Evolutionary conservation across 1,140 invertebrate genomes (phyloP), one percentile per base, ranked within the genome.

Genomic region (Drosophila watanabei): DNA sequence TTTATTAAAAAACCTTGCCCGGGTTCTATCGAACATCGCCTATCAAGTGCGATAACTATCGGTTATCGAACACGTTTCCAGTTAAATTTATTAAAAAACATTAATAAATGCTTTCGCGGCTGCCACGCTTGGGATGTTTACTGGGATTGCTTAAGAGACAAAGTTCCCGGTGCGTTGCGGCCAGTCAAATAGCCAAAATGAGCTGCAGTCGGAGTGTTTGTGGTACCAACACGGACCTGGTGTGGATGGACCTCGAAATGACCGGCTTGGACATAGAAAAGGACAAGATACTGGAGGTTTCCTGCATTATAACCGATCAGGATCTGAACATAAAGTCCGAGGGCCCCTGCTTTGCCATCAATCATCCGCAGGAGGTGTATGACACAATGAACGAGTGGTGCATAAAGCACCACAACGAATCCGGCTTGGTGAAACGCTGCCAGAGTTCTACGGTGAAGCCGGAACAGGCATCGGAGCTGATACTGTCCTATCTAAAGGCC

Each of bases 381-480:
- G 94, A 96, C 60, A 94, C 93, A 46, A 99, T 99, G 98, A 93
- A 95, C 90, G 94, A 95, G 7, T 99, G 98, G 98, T 98, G 97
- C 91, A 94, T 93, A 43, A 93, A 95, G 49, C 95, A 97, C 70
- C 98, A 99, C 94, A 41, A 72, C 28, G 75, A 92, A 96, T 96
- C 95, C 84, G 98, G 98, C 28, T 94, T 99, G 58, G 96, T 95
- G 7, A 94, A 96, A 61, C 94, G 94, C 41, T 96, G 95, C 60
- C 93, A 94, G 51, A 95, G 95, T 45, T 98, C 97, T 69, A 94
- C 94, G 37, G 94, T 97, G 18, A 94, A 94, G 14, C 61, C 96
- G 7, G 77, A 94, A 65, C 93, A 96, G 75, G 98, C 97, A 5
- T 97, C 99, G 82, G 87, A 95, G 14, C 89, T 94, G 71, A 79